Conservation (phyloP, 2,888 invertebrate genomes). For the Sinohyriopsis cumingii region DNA sequence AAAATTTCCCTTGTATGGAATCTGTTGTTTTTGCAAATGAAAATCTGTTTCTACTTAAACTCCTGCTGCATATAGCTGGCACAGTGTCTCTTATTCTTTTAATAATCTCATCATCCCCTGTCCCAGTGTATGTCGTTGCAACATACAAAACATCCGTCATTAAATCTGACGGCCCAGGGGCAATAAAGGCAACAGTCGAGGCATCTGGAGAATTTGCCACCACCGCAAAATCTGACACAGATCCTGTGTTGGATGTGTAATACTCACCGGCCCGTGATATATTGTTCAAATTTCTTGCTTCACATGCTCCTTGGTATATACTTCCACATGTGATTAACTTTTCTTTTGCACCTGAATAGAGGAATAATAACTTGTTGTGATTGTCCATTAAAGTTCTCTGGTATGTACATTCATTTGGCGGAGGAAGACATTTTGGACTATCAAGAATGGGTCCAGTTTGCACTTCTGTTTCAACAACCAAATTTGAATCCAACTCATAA, state of each 20-base stretch:
- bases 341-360: slow-evolving; percentile 44
- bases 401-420: slow-evolving; percentile 35
- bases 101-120: slow-evolving; percentile 40
- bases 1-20: slow-evolving; percentile 40
- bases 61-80: slow-evolving; percentile 88
- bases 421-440: slow-evolving; percentile 85
- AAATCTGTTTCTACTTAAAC: slow-evolving; percentile 46
- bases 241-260: slow-evolving; percentile 33
- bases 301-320: slow-evolving; percentile 65
- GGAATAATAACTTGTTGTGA: slow-evolving; percentile 64
- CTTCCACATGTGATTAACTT: slow-evolving; percentile 68
- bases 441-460: slow-evolving; percentile 81
- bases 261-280: slow-evolving; percentile 43
- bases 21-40: slow-evolving; percentile 42
- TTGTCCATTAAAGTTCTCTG: slow-evolving; percentile 52
- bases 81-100: slow-evolving; percentile 77
- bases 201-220: slow-evolving; percentile 96
- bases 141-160: slow-evolving; percentile 84
- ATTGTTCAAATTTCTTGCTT: slow-evolving; percentile 54
- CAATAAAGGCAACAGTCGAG: slow-evolving; percentile 96
- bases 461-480: slow-evolving; percentile 82
- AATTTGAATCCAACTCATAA: slow-evolving; percentile 91
- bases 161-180: slow-evolving; percentile 77
- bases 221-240: slow-evolving; percentile 74
- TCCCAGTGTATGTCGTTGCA: slow-evolving; percentile 81